A percentile compares a stretch with the other conserved stretches of the same genome.
Evolutionary conservation across 1,140 invertebrate species (phyloP).

Genomic region (Lutraria rhynchaena): DNA sequence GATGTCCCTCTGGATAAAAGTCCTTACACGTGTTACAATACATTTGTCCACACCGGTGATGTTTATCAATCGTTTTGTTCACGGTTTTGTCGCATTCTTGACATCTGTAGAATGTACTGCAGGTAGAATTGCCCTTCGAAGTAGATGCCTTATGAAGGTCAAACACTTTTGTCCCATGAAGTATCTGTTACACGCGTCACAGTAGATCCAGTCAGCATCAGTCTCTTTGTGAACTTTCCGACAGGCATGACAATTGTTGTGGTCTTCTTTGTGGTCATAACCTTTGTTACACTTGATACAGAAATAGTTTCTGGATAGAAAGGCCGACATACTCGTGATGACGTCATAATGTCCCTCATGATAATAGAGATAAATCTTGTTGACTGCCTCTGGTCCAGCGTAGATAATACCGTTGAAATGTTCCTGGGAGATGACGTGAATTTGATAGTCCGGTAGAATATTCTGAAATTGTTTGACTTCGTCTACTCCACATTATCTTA

Average conservation of each 20-base stretch:
- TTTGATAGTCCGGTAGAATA: neutral
- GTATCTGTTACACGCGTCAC: neutral
- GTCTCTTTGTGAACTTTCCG: neutral
- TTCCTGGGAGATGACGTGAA: neutral
- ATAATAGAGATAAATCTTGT: constrained; percentile 21
- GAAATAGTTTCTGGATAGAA: neutral
- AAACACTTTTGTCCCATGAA: neutral
- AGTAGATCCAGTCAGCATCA: neutral
- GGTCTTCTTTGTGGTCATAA: neutral
- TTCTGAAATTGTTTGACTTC: neutral
- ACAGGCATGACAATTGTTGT: neutral
- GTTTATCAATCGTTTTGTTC: constrained; percentile 11
- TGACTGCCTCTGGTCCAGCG: neutral
- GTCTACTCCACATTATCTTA: neutral
- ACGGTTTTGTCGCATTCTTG: neutral
- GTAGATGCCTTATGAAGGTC: neutral
- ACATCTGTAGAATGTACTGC: neutral
- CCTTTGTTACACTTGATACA: neutral
- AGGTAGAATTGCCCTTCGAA: neutral
- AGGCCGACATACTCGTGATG: neutral
- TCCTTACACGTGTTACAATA: constrained; percentile 30
- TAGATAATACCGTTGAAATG: constrained; percentile 15
- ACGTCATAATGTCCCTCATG: constrained; percentile 11
- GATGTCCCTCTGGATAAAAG: constrained; percentile 1
- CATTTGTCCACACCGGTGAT: constrained; percentile 6